These are phyloP conservation scores for Orthonyx spaldingii DNA, from an alignment of 2,113 vertebrate genomes.

Conservation along the genomic window DNA sequence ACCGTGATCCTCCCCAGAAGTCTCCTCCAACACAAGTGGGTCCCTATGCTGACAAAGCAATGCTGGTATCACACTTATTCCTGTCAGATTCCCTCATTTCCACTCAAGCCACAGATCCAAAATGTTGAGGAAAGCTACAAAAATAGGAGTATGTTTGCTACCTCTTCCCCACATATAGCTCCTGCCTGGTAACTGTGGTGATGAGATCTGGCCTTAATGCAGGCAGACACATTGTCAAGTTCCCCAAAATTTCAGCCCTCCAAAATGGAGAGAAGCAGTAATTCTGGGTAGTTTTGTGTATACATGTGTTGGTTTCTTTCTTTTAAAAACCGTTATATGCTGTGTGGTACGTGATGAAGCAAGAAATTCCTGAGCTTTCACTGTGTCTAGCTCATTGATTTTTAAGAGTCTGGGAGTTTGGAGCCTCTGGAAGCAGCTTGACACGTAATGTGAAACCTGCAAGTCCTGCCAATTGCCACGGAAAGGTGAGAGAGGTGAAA, in stretches of 20 bases:
- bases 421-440: slow-evolving; percentile 60
- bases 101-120: neutral
- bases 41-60: neutral
- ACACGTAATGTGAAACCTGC: slow-evolving; percentile 49
- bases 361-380: slow-evolving; percentile 59
- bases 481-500: slow-evolving; percentile 69
- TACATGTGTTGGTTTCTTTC: neutral
- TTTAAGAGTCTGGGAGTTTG: slow-evolving; percentile 55
- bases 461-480: slow-evolving; percentile 58
- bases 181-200: neutral
- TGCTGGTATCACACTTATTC: neutral
- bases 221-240: neutral
- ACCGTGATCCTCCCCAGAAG: neutral
- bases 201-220: neutral
- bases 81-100: neutral
- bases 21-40: neutral
- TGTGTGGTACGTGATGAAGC: slow-evolving; percentile 32
- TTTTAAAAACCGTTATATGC: neutral
- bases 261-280: neutral
- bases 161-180: neutral
- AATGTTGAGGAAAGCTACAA: neutral
- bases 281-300: neutral
- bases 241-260: neutral
- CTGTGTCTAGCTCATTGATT: slow-evolving; percentile 65
- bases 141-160: neutral